Percentiles rank a stretch among this genome's conserved stretches.
Evolutionary conservation across 2,797 vertebrate species (phyloP).

Genomic region (Coilia nasus): DNA sequence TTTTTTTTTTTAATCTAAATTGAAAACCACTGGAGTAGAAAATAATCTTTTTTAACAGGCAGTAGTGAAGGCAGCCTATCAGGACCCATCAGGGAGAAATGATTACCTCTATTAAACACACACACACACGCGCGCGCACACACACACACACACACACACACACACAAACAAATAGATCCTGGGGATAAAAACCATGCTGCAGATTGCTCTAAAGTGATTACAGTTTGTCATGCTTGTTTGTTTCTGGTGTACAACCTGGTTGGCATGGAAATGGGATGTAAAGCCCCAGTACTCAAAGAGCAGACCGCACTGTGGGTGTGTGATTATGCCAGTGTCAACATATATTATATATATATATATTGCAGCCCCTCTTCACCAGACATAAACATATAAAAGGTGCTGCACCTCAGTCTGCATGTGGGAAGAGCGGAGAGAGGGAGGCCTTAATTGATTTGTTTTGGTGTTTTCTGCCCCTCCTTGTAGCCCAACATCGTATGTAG

Average conservation of each 20-base stretch:
- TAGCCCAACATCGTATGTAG: background rate
- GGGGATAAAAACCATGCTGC: background rate
- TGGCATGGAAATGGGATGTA: background rate
- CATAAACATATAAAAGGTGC: background rate
- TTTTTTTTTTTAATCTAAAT: slow-evolving; percentile 64
- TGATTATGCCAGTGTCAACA: too few relatives aligned
- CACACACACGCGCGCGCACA: background rate
- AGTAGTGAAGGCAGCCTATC: slow-evolving; percentile 32
- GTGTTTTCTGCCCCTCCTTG: background rate
- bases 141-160: slow-evolving; percentile 18
- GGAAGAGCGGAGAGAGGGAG: background rate
- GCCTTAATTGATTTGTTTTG: slow-evolving; percentile 10
- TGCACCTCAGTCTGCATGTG: background rate
- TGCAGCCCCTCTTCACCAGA: background rate
- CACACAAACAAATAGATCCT: slow-evolving; percentile 7
- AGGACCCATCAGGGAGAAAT: slow-evolving; percentile 56
- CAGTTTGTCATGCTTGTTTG: slow-evolving; percentile 19
- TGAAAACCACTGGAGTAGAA: slow-evolving; percentile 72
- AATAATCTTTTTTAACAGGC: slow-evolving; percentile 59
- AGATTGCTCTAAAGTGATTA: slow-evolving; percentile 21
- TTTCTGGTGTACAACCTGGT: slow-evolving; percentile 12
- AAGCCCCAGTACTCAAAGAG: background rate
- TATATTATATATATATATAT: too few relatives aligned
- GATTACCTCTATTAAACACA: slow-evolving; percentile 47
- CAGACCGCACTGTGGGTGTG: background rate